phyloP scores from a whole-genome alignment of 2,797 vertebrate genomes.

The Dendrocincla fuliginosa region DNA sequence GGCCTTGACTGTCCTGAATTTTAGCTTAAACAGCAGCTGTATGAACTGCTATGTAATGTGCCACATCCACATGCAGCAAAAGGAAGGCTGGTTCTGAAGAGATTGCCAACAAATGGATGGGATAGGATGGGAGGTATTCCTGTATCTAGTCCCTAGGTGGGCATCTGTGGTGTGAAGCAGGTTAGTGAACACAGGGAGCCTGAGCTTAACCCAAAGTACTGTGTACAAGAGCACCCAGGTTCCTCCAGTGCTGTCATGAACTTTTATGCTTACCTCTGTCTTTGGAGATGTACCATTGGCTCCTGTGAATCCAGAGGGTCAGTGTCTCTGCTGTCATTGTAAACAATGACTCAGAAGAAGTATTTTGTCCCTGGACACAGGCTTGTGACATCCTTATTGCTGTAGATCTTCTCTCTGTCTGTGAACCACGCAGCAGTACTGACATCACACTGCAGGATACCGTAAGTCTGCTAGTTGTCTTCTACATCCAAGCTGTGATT shows the following conservation, averaged over 20 bases:
- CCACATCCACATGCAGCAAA: background rate
- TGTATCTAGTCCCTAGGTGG: background rate
- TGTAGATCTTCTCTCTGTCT: constrained; percentile 66
- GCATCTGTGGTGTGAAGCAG: background rate
- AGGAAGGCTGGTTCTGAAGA: background rate
- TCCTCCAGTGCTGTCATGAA: background rate
- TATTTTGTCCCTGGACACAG: constrained; percentile 77
- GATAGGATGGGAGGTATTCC: background rate
- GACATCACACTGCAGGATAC: constrained; percentile 75
- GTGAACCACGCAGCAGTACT: constrained; percentile 75
- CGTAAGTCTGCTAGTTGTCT: constrained; percentile 39
- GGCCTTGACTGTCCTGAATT: background rate
- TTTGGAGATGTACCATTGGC: constrained; percentile 69
- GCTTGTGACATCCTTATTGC: constrained; percentile 73
- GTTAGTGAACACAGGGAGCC: background rate
- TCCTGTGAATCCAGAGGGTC: constrained; percentile 75
- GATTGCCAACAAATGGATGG: background rate
- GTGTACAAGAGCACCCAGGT: background rate
- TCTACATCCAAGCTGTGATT: constrained; percentile 73
- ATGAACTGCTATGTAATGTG: background rate
- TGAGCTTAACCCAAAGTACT: background rate
- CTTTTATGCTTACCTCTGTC: constrained; percentile 46
- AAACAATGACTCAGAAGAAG: constrained; percentile 72
- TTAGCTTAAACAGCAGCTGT: background rate
- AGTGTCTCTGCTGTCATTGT: constrained; percentile 68